A percentile compares a stretch with the other conserved stretches of the same genome.
phyloP scores from a whole-genome alignment of 2,797 vertebrate genomes.

The Hypotaenidia philippensis region DNA sequence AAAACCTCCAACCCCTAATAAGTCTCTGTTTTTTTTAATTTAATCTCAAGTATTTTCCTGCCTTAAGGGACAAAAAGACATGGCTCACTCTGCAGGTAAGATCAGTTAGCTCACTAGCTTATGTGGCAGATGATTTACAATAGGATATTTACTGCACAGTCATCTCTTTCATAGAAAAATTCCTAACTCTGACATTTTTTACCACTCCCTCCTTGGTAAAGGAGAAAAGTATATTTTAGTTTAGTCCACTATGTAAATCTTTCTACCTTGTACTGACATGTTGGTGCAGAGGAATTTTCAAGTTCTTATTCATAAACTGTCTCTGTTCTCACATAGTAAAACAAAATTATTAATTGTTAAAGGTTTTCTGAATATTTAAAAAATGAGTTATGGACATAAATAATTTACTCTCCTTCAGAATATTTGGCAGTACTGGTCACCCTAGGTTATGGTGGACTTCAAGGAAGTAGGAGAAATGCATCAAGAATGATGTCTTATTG shows the following conservation, averaged over 20 bases:
- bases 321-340: neutral
- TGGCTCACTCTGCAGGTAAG: neutral
- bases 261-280: neutral
- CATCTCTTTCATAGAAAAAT: neutral
- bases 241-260: neutral
- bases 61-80: neutral
- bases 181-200: neutral
- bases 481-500: neutral
- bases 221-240: neutral
- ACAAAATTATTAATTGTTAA: neutral
- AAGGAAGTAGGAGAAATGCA: neutral
- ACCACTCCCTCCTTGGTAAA: neutral
- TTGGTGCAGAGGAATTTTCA: neutral
- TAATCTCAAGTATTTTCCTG: neutral
- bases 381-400: neutral
- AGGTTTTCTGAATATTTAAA: neutral
- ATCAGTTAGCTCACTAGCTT: neutral
- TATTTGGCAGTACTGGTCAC: neutral
- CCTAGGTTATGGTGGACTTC: neutral
- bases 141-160: neutral
- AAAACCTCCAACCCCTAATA: neutral
- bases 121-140: slow-evolving; percentile 21
- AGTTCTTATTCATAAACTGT: neutral
- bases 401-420: neutral
- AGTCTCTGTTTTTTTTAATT: neutral